Conservation (phyloP, 1,140 invertebrate species). For the Sesamia nonagrioides region DNA sequence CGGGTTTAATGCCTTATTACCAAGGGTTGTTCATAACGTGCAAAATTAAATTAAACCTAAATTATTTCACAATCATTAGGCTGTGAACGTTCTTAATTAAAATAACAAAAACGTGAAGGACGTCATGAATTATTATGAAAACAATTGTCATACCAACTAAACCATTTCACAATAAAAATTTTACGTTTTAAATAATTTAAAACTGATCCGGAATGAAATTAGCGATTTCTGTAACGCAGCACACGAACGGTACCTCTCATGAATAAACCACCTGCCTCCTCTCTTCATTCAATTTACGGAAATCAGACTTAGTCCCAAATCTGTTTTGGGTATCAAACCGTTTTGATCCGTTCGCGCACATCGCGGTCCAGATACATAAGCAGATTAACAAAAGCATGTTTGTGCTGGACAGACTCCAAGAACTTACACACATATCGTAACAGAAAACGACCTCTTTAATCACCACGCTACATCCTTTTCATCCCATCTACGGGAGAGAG, state of each 20-base stretch:
- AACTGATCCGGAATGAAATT: conserved; percentile 51
- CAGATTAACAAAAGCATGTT: conserved; percentile 59
- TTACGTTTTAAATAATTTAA: conserved; percentile 46
- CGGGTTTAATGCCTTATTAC: no score
- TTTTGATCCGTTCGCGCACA: conserved; percentile 50
- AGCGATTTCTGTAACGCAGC: conserved; percentile 54
- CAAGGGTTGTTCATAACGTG: no score
- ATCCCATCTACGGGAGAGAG: conserved; percentile 18
- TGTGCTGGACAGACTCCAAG: conserved; percentile 44
- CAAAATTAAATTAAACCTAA: no score
- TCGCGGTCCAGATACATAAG: conserved; percentile 52
- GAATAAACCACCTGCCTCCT: conserved; percentile 60
- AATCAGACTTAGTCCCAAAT: conserved; percentile 60
- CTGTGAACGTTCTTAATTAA: no score
- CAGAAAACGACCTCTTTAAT: conserved; percentile 58
- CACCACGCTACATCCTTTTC: conserved; percentile 49
- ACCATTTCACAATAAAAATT: not conserved
- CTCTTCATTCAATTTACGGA: conserved; percentile 60
- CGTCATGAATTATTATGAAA: not conserved
- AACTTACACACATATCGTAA: conserved; percentile 57
- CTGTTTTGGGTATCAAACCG: conserved; percentile 59
- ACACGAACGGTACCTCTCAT: conserved; percentile 52
- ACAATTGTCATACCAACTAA: not conserved
- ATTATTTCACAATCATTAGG: no score
- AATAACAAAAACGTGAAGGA: no score